Evolutionary conservation across 2,797 vertebrate species (phyloP), one percentile per base, ranked within the genome.

Genomic region (Periparus ater): DNA sequence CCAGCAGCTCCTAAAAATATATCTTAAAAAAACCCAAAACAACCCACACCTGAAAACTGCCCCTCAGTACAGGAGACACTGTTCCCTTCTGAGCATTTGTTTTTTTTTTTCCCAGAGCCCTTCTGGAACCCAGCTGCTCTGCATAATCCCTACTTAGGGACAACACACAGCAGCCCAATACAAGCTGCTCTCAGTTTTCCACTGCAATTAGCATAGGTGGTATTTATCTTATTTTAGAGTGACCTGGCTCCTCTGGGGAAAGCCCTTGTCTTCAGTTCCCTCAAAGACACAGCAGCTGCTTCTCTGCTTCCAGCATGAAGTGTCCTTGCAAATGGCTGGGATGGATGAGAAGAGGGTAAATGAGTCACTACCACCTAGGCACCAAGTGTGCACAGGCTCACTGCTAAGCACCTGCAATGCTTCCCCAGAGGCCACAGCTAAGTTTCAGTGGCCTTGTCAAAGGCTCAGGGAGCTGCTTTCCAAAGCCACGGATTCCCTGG

Each of bases 171-270:
- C 70, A 84, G 32, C 53, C 34, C 54, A 67, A 38, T 23, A 74
- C 34, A 91, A 91, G 77, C 83, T 76, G 85, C 48, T 62, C 85
- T 70, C 34, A 67, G 60, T 90, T 93, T 88, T 62, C 60, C 57
- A 23, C 47, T 75, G 68, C 62, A 80, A 78, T 89, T 95, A 94
- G 45, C 86, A 72, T 83, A 87, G 71, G 79, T 76, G 88, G 11
- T 92, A 75, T 74, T 96, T 81, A 79, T 60, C 71, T 76, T 84
- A 60, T 71, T 95, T 94, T 62, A 38, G 91, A 67, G 61, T 53
- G 47, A 93, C 85, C 79, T 85, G 74, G 76, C 44, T 80, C 48
- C 73, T 63, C 40, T 81, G 50, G 68, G 76, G 53, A 77, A 84
- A 90, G 34, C 85, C 54, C 38, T 71, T 85, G 66, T 95, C 83